Evolutionary conservation across 2,888 invertebrate genomes (phyloP), one percentile per base, ranked within the genome.

Genomic region (Cheilosia soror): DNA sequence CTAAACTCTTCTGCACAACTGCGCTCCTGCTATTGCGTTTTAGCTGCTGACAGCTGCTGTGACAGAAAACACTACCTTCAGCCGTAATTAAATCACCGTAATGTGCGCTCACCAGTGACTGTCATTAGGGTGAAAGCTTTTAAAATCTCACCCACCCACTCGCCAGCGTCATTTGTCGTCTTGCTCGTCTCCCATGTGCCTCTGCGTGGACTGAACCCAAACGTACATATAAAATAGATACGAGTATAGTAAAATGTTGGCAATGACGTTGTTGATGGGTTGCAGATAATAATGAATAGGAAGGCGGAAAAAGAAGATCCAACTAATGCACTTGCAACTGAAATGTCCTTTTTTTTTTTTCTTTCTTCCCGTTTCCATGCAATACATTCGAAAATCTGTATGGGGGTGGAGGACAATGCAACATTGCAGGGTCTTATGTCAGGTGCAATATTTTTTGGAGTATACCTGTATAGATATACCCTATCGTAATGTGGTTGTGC

Each of bases 121-220:
- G 76, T 85, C 85, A 85, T 85, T 85, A 85, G 81, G 63, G 72
- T 77, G 76, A 85, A 85, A 80, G 85, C 85, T 85, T 85, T 85
- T 85, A 85, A 81, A 85, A 81, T 85, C 80, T 81, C 80, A 47
- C 58, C 85, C 76, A 76, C 75, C 75, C 71, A 79, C 53, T 77
- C 31, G 47, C 31, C 77, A 40, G 49, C 63, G 51, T 44, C 49
- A 58, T 62, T 57, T 27, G 57, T 60, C 40, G 42, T 57, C 20
- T 37, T 68, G 25, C 29, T 47, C n/a, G 47, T 47, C 15, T 31
- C 13, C 13, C 29, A 3, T 20, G 20, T 20, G 20, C 20, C 20
- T 20, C 20, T 20, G n/a, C n/a, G n/a, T n/a, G n/a, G n/a, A n/a
- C n/a, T n/a, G n/a, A n/a, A n/a, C n/a, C n/a, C n/a, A n/a, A n/a